Percentiles rank a stretch among this genome's conserved stretches.
Conservation (phyloP, 2,797 vertebrate genomes). For the Falco biarmicus region DNA sequence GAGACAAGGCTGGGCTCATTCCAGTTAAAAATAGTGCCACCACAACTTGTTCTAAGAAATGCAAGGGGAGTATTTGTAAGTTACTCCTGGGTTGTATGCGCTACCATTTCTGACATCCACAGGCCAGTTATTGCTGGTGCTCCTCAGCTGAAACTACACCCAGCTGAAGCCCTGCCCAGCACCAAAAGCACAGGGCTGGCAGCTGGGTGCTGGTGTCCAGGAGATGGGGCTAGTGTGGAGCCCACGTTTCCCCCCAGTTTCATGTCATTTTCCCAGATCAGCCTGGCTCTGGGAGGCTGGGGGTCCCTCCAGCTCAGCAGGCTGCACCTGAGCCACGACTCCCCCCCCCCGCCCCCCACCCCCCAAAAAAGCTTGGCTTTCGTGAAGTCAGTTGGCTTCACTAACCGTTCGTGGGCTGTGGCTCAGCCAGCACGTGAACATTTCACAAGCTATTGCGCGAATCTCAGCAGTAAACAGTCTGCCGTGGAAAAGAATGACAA, state of each 20-base stretch:
- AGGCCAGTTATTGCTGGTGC: accelerated
- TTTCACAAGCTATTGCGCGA: neutral
- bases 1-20: neutral
- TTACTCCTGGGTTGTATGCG: accelerated
- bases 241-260: accelerated
- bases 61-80: neutral
- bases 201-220: neutral
- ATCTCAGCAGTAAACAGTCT: neutral
- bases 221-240: accelerated
- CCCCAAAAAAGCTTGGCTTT: neutral
- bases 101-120: neutral
- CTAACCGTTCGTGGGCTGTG: neutral
- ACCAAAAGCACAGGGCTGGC: accelerated
- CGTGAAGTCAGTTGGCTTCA: neutral
- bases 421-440: neutral
- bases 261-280: neutral
- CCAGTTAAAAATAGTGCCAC: neutral
- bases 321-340: neutral
- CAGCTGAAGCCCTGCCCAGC: neutral
- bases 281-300: accelerated
- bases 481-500: neutral
- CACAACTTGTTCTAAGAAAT: neutral
- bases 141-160: neutral
- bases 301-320: neutral
- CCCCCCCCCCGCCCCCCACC: accelerated